Evolutionary conservation across 1,140 invertebrate species (phyloP).

Genomic region (Diachasma alloeum): DNA sequence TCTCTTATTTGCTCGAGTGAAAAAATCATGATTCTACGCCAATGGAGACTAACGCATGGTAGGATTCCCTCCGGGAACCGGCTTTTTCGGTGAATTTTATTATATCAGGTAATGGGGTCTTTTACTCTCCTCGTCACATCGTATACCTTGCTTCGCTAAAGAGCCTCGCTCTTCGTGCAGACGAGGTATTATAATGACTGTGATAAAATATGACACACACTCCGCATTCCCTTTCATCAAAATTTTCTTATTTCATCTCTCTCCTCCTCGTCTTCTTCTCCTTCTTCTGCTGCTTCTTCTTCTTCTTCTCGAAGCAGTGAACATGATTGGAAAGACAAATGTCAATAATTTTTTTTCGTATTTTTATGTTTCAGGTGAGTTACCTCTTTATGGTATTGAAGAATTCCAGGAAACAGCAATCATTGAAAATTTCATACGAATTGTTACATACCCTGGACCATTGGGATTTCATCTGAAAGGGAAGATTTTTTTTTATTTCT

Average conservation of each 20-base stretch:
- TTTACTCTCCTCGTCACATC: constrained; percentile 41
- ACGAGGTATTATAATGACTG: constrained; percentile 38
- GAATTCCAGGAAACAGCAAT: neutral
- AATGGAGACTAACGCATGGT: constrained; percentile 21
- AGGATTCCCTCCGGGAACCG: constrained; percentile 32
- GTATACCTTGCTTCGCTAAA: constrained; percentile 43
- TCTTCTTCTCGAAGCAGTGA: neutral
- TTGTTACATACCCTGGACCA: neutral
- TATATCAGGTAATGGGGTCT: constrained; percentile 47
- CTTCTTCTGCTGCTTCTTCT: no score
- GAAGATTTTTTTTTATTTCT: neutral
- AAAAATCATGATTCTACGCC: constrained; percentile 26
- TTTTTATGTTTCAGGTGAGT: constrained; percentile 48
- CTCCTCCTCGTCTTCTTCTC: neutral
- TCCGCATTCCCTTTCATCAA: constrained; percentile 1
- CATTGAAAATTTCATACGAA: neutral
- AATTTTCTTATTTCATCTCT: neutral
- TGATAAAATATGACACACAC: constrained; percentile 49
- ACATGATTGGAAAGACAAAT: neutral
- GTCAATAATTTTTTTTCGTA: neutral
- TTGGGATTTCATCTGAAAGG: neutral
- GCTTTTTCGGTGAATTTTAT: constrained; percentile 50
- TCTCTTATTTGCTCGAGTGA: neutral
- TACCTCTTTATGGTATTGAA: neutral
- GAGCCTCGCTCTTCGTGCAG: constrained; percentile 27